Conservation (phyloP, 2,888 invertebrate species). For the Ochropacha duplaris region DNA sequence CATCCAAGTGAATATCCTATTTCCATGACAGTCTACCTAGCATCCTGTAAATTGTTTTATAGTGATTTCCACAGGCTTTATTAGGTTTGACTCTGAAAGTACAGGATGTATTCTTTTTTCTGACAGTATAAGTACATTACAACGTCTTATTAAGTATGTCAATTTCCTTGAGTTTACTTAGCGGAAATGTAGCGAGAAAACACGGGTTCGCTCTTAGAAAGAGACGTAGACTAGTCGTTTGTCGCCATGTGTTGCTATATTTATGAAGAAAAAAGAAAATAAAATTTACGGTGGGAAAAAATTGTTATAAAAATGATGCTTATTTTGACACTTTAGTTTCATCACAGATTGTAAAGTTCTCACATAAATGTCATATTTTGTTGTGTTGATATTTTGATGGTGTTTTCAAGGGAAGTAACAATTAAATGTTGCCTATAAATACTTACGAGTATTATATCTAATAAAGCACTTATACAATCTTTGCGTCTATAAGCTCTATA, state of each 20-base stretch:
- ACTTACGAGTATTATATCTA: background rate
- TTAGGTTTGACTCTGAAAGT: background rate
- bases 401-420: background rate
- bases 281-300: background rate
- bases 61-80: background rate
- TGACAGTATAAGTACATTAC: conserved; percentile 13
- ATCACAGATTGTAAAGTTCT: background rate
- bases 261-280: conserved; percentile 6
- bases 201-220: conserved; percentile 44
- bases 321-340: no score
- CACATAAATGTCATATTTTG: background rate
- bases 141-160: conserved; percentile 17
- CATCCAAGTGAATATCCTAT: no score
- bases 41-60: no score
- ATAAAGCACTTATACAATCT: background rate
- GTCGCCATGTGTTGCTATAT: conserved; percentile 4
- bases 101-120: conserved; percentile 4
- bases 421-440: background rate
- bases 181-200: conserved; percentile 44
- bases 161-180: conserved; percentile 26
- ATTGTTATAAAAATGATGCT: no score
- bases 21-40: no score
- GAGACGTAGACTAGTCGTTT: conserved; percentile 4
- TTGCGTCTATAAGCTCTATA: background rate
- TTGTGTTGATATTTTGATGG: background rate